phyloP scores from a whole-genome alignment of 2,797 vertebrate species.

The Trichosurus vulpecula region DNA sequence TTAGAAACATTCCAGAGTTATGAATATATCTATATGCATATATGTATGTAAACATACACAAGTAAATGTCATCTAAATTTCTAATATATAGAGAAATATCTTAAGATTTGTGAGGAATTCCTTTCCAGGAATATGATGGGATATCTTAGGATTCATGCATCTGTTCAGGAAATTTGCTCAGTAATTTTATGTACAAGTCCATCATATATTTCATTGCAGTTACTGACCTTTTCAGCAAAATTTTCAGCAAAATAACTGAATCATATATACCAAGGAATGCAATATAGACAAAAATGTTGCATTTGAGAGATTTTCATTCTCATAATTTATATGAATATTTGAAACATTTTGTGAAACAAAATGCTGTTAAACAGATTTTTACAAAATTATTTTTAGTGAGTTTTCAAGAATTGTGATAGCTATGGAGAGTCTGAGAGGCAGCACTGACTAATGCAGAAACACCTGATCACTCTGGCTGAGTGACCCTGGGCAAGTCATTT shows the following conservation, averaged over 20 bases:
- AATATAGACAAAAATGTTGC: not conserved
- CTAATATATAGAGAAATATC: not conserved
- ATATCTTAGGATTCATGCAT: not conserved
- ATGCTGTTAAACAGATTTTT: not conserved
- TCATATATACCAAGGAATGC: not conserved
- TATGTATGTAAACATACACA: not conserved
- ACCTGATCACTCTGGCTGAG: not conserved
- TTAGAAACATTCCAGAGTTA: not conserved
- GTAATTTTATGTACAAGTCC: constrained; percentile 13
- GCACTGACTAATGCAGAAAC: not conserved
- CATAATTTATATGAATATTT: not conserved
- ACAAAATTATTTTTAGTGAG: not conserved
- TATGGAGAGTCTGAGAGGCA: not conserved
- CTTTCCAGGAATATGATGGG: not conserved
- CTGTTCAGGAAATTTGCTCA: constrained; percentile 10
- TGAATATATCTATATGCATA: not conserved
- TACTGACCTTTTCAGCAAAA: not conserved
- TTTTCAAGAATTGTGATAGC: not conserved
- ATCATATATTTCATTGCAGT: not conserved
- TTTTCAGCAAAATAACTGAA: not conserved
- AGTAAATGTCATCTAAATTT: not conserved
- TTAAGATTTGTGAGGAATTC: constrained; percentile 22
- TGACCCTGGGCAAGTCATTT: not conserved
- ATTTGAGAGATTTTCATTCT: not conserved
- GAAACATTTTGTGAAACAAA: not conserved